Evolutionary conservation across 1,140 invertebrate species (phyloP).

Genomic region (Euura saliciscinereae): DNA sequence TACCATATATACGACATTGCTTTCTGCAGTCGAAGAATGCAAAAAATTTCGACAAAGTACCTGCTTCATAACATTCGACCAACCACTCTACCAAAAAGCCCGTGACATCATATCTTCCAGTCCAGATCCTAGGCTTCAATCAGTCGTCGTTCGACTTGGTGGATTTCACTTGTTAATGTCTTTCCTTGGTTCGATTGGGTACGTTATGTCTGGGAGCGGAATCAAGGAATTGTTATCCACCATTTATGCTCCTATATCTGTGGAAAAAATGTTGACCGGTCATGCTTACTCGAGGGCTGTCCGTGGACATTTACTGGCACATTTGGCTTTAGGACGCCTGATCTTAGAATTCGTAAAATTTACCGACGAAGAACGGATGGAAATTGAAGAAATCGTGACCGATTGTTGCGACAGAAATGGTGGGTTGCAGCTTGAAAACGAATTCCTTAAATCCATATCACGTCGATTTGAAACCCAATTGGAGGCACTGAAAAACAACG

Average conservation of each 20-base stretch:
- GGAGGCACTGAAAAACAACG: too few relatives aligned
- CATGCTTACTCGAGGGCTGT: slow-evolving; percentile 18
- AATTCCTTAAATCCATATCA: too few relatives aligned
- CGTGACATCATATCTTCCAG: slow-evolving; percentile 25
- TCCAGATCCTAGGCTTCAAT: slow-evolving; percentile 28
- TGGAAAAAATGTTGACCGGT: slow-evolving; percentile 26
- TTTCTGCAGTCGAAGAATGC: too few relatives aligned
- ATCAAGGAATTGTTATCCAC: slow-evolving; percentile 35
- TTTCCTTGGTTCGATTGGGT: slow-evolving; percentile 32
- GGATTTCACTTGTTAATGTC: slow-evolving; percentile 38
- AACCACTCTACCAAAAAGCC: slow-evolving; percentile 18
- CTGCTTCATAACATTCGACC: slow-evolving; percentile 38
- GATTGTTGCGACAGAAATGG: too few relatives aligned
- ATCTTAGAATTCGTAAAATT: too few relatives aligned
- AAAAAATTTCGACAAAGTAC: slow-evolving; percentile 25
- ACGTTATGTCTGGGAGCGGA: background rate
- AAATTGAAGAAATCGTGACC: too few relatives aligned
- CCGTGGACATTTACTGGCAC: too few relatives aligned
- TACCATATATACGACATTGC: slow-evolving; percentile 27
- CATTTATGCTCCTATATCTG: slow-evolving; percentile 40
- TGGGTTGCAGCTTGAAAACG: too few relatives aligned
- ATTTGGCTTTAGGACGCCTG: too few relatives aligned
- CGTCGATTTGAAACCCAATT: too few relatives aligned
- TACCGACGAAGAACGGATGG: too few relatives aligned
- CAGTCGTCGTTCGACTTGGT: slow-evolving; percentile 29